Evolutionary conservation across 2,797 vertebrate species (phyloP), one percentile per base, ranked within the genome.

Genomic region (Argyrosomus regius): DNA sequence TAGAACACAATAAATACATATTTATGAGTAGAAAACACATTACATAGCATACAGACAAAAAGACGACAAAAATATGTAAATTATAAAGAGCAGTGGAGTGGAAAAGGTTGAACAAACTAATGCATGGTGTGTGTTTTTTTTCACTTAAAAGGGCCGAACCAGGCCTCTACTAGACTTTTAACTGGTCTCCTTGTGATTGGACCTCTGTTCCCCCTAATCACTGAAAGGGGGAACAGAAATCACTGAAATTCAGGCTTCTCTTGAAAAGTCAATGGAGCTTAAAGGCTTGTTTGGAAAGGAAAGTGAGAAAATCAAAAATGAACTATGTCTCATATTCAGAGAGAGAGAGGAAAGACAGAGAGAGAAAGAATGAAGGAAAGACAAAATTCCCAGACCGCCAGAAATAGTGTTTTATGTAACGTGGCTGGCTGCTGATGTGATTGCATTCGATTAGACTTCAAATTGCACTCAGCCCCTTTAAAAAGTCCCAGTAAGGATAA

Each of bases 381-480:
- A 39, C 52, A 59, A 70, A 58, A 61, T 63, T 39, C 52, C 71
- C 77, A 66, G 66, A 83, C 63, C 3, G 24, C 83, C 88, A 89
- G 69, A 85, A 89, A 87, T 84, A 81, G 87, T 78, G 50, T 87
- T 92, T 93, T 89, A 89, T 85, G 77, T 89, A 91, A 90, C 69
- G 1, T 14, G 71, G 43, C 87, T 77, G 83, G 81, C 68, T 83
- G 69, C 72, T 93, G 93, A 94, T 82, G 88, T 90, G 89, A 94
- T 92, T 77, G 80, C 66, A 88, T 92, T 68, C 89, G 92, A 94
- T 92, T 80, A 77, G 80, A 92, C 73, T 72, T 81, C 69, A 85
- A 87, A 82, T 63, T 83, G 80, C 83, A 87, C 88, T 87, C 87
- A 78, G 73, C 31, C 48, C 45, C 68, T 80, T 60, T 67, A 68